These are phyloP conservation scores for Drosophila infuscata DNA, from an alignment of 2,888 invertebrate species.

Conservation along the genomic window DNA sequence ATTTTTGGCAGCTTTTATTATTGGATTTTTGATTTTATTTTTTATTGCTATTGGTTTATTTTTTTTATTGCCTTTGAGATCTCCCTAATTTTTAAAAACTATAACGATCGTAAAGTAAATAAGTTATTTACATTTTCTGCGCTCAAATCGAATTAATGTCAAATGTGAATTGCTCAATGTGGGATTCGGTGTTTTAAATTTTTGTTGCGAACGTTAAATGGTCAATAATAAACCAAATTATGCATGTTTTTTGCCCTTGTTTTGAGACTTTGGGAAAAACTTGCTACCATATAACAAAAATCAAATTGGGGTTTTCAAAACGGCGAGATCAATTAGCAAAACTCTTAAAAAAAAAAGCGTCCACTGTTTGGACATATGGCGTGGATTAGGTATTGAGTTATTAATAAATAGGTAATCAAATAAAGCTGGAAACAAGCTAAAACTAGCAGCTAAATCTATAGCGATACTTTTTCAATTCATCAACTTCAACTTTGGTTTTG, in stretches of 20 bases:
- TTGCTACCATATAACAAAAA: constrained; percentile 47
- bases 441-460: not conserved
- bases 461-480: not conserved
- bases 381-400: not conserved
- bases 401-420: not conserved
- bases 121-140: constrained; percentile 2
- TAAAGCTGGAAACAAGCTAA: not conserved
- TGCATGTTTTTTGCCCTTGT: not conserved
- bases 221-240: constrained; percentile 30
- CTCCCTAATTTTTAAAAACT: constrained; percentile 41
- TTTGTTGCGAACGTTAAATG: constrained; percentile 39
- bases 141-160: constrained; percentile 35
- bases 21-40: constrained; percentile 15
- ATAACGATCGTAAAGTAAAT: constrained; percentile 14
- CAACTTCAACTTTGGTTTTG: not conserved
- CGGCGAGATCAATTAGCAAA: constrained; percentile 51
- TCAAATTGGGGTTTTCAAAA: constrained; percentile 56
- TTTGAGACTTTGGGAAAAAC: constrained; percentile 4
- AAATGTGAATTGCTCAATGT: constrained; percentile 38
- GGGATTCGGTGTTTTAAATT: constrained; percentile 48
- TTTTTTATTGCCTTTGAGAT: constrained; percentile 20
- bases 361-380: not conserved
- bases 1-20: constrained; percentile 8
- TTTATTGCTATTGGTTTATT: constrained; percentile 20
- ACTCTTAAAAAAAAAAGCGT: not conserved